These are phyloP conservation scores for Dynastes hyllus DNA, from an alignment of 2,888 invertebrate genomes.

Conservation along the genomic window DNA sequence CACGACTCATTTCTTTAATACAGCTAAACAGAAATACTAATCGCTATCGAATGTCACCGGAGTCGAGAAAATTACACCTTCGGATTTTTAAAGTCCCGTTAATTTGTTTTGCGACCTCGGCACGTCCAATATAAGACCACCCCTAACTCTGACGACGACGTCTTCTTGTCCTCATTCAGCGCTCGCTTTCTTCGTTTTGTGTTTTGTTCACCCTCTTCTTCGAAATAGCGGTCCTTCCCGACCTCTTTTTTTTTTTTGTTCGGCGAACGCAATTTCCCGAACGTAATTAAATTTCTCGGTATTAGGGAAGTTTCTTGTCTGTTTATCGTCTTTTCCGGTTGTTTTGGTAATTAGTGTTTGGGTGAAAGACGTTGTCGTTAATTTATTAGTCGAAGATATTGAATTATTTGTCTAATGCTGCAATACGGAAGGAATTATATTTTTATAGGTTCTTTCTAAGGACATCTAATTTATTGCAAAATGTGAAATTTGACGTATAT, in stretches of 20 bases:
- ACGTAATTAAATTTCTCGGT: constrained; percentile 35
- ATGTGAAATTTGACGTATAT: no score
- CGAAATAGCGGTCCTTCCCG: neutral
- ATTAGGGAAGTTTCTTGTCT: constrained; percentile 25
- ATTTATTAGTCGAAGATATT: neutral
- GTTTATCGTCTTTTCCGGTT: constrained; percentile 31
- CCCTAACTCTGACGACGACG: neutral
- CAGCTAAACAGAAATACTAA: no score
- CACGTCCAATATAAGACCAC: constrained; percentile 4
- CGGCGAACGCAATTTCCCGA: constrained; percentile 6
- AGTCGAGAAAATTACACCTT: no score
- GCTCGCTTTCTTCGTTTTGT: neutral
- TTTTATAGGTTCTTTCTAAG: no score
- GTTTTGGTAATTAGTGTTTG: constrained; percentile 26
- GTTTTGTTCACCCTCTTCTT: neutral
- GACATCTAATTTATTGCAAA: no score
- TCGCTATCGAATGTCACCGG: no score
- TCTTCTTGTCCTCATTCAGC: neutral
- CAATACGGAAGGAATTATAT: no score
- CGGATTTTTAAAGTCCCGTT: neutral
- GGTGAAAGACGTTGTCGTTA: neutral
- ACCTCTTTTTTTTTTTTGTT: neutral
- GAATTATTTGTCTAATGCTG: no score
- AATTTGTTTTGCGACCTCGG: constrained; percentile 23
- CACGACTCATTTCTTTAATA: no score